These are phyloP conservation scores for Drosophila kohkoa DNA, from an alignment of 1,140 invertebrate species.

Conservation along the genomic window DNA sequence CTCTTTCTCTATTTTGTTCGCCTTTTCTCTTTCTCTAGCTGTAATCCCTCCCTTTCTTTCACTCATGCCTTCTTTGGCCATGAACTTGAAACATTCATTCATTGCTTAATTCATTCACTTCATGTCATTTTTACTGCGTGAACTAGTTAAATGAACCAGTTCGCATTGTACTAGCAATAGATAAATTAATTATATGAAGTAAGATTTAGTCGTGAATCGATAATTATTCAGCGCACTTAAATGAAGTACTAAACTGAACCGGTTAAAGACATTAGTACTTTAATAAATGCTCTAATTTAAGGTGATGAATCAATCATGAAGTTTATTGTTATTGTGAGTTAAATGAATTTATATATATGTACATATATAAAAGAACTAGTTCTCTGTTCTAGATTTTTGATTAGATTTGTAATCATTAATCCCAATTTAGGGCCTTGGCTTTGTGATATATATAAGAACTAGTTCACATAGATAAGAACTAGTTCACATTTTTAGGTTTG, in stretches of 20 bases:
- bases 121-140: neutral
- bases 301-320: neutral
- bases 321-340: neutral
- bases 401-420: too few species aligned
- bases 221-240: neutral
- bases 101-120: conserved; percentile 4
- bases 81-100: conserved; percentile 67
- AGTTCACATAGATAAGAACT: too few species aligned
- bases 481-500: too few species aligned
- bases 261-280: too few species aligned
- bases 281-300: neutral
- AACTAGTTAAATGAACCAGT: conserved; percentile 19
- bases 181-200: neutral
- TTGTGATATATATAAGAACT: too few species aligned
- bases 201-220: neutral
- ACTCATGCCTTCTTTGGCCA: conserved; percentile 52
- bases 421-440: too few species aligned
- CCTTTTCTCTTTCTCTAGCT: conserved; percentile 1
- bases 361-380: too few species aligned
- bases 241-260: neutral
- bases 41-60: conserved; percentile 21
- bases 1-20: conserved; percentile 35
- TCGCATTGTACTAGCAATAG: neutral
- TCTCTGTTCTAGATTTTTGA: too few species aligned
- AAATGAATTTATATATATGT: too few species aligned